Base-by-base conservation (phyloP, 1,140 invertebrate species). In the Drosophila rufa region DNA sequence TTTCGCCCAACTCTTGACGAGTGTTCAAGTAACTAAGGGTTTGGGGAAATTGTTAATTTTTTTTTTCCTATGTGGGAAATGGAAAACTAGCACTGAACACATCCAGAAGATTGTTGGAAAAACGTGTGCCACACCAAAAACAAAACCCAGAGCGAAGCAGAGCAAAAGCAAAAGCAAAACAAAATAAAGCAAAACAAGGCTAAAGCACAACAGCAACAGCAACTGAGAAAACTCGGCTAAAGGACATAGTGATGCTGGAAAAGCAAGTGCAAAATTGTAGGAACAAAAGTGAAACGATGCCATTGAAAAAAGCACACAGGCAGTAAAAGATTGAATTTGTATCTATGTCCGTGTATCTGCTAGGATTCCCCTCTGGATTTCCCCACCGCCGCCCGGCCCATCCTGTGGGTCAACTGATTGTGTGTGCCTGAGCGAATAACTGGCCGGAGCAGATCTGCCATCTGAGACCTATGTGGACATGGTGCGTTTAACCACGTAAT, bases 401-500 rank as follows among this genome's bases (percentile, higher is more conserved):
- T 42, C 12, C 46, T 45, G 36, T 57, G 58, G 60, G 57, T 66
- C 56, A 59, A 77, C 74, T 77, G 75, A 78, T 78, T 61, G 75
- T 78, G 75, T 78, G 70, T 77, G 75, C 65, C 74, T 78, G 57
- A 46, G 74, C 74, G 74, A 75, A 78, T 69, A 69, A 76, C 71
- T 59, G 74, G 56, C 55, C 56, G 40, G 48, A 56, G 74, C 64
- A 77, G 64, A 59, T 57, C 64, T 51, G 55, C 75, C 62, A 68
- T 77, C 75, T 78, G 75, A 76, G 73, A 67, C 75, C 74, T 62
- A 58, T 77, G 75, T 77, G 74, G 74, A 78, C 74, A 78, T 75
- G 69, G 77, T 78, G 75, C 77, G 75, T 79, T 79, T 79, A 79
- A 79, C 75, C 77, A 79, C 77, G 75, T 71, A 79, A 79, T 73